A percentile compares a stretch with the other conserved stretches of the same genome.
phyloP scores from a whole-genome alignment of 2,888 invertebrate genomes.

The Phortica okadai region DNA sequence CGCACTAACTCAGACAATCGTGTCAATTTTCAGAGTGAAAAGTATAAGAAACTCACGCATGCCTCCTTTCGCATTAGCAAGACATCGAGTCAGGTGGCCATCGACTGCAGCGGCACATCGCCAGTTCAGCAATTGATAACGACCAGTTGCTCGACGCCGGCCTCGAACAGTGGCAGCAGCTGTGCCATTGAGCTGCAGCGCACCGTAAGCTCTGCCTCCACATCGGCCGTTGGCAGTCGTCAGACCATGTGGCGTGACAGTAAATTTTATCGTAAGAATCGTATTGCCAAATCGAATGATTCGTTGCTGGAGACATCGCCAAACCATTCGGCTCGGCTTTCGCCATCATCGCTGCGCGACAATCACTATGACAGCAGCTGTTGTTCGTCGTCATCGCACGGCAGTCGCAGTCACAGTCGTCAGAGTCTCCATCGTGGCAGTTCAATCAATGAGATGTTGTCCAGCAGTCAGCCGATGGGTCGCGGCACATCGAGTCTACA shows the following conservation, averaged over 20 bases:
- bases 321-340: slow-evolving; percentile 67
- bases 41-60: slow-evolving; percentile 76
- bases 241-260: slow-evolving; percentile 76
- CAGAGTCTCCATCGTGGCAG: slow-evolving; percentile 66
- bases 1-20: slow-evolving; percentile 75
- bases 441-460: slow-evolving; percentile 62
- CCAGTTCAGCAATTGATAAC: slow-evolving; percentile 47
- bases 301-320: slow-evolving; percentile 75
- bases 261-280: slow-evolving; percentile 76
- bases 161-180: slow-evolving; percentile 39
- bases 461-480: slow-evolving; percentile 35
- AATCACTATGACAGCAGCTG: slow-evolving; percentile 71
- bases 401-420: slow-evolving; percentile 64
- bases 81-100: slow-evolving; percentile 56
- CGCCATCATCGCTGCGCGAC: slow-evolving; percentile 71
- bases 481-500: slow-evolving; percentile 50
- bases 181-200: slow-evolving; percentile 63
- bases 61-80: slow-evolving; percentile 75
- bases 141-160: slow-evolving; percentile 53
- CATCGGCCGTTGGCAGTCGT: slow-evolving; percentile 56
- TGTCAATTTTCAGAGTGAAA: slow-evolving; percentile 74
- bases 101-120: slow-evolving; percentile 47
- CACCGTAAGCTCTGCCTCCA: slow-evolving; percentile 43
- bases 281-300: slow-evolving; percentile 76
- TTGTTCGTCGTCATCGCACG: slow-evolving; percentile 63